Base-by-base conservation (phyloP, 2,797 vertebrate genomes). In the Microcaecilia unicolor region DNA sequence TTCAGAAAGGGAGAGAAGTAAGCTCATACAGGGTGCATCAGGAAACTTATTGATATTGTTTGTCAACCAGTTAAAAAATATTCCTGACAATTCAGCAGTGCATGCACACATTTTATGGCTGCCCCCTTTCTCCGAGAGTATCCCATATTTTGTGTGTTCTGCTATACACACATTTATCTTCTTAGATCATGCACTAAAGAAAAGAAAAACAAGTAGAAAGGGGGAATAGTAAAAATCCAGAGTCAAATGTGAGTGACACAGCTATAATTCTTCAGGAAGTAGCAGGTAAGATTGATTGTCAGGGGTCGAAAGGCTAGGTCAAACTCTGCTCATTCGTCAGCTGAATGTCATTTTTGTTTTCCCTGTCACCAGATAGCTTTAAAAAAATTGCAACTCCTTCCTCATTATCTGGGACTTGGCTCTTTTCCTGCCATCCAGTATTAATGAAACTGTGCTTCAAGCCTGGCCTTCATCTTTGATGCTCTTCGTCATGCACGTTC, bases 271-370 rank as follows among this genome's bases (percentile, higher is more conserved):
- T 82, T 80, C 76, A 81, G 72, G 84, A 87, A 89, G 84, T 74
- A 84, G 74, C 73, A 82, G 76, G 73, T 85, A 76, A 87, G 89
- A 91, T 91, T 91, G 90, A 94, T 97, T 86, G 88, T 87, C 89
- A 90, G 88, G 87, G 92, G 92, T 96, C 87, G 86, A 87, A 74
- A 89, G 87, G 85, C 80, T 84, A 91, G 91, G 92, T 93, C 91
- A 91, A 78, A 81, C 72, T 71, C 66, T 10, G 44, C 86, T 90
- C 85, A 85, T 92, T 89, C 74, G 46, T 92, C 87, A 94, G 85
- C 82, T 83, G 81, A 88, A 85, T 84, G 86, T 87, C 92, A 93
- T 93, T 92, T 97, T 89, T 91, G 86, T 88, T 91, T 90, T 89
- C 81, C 62, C 74, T 85, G 83, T 67, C 76, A 80, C 83, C 72